Evolutionary conservation across 2,888 invertebrate species (phyloP).

Genomic region (Rotaria socialis): DNA sequence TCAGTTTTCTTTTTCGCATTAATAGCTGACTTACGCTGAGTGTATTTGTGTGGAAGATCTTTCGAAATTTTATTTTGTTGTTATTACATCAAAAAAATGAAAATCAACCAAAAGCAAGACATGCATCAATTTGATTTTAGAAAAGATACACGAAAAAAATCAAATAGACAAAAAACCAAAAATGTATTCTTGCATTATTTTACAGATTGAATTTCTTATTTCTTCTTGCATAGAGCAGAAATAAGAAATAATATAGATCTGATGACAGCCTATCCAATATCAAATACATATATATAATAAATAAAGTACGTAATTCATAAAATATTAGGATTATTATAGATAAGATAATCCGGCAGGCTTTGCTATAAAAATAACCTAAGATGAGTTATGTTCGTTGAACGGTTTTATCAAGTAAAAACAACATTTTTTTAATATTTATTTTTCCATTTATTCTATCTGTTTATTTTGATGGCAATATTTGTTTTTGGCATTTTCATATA

Average conservation of each 20-base stretch:
- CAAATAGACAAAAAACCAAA: not conserved
- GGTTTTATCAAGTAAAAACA: too few species aligned
- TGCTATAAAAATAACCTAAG: too few species aligned
- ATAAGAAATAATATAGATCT: not conserved
- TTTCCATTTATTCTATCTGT: not conserved
- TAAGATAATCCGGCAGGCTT: not conserved
- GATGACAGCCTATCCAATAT: not conserved
- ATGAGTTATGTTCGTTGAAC: too few species aligned
- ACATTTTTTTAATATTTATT: not conserved
- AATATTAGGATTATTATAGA: not conserved
- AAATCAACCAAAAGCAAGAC: not conserved
- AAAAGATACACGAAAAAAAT: not conserved
- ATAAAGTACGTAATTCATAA: not conserved
- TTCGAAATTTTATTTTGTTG: slow-evolving; percentile 14
- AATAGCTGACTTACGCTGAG: not conserved
- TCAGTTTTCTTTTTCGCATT: not conserved
- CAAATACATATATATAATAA: not conserved
- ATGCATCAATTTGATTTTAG: not conserved
- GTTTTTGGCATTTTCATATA: not conserved
- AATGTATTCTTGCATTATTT: not conserved
- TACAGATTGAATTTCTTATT: not conserved
- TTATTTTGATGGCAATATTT: not conserved
- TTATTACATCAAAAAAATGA: not conserved
- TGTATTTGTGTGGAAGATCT: not conserved
- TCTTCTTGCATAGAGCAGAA: too few species aligned